These are phyloP conservation scores for Diacarnus erythraeanus DNA, from an alignment of 37 sponge, comb jelly and placozoan species.

Conservation along the genomic window DNA sequence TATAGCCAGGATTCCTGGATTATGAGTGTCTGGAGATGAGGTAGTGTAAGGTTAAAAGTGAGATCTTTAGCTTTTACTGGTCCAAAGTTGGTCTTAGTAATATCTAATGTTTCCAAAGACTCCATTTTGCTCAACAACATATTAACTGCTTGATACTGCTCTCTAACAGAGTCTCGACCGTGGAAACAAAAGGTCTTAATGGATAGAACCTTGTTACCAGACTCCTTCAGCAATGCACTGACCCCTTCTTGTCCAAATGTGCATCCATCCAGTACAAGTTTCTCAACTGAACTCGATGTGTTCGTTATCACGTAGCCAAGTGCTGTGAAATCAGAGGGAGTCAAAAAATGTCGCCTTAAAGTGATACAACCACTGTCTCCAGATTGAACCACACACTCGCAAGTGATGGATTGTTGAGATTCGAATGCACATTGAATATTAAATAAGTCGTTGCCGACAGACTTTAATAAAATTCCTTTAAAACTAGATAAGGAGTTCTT, in stretches of 20 bases:
- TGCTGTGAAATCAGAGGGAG: constrained; percentile 19
- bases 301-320: constrained; percentile 14
- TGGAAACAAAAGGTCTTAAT: neutral
- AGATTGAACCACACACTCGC: neutral
- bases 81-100: neutral
- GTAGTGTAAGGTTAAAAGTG: neutral
- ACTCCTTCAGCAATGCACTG: neutral
- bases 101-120: neutral
- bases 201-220: neutral
- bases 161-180: neutral
- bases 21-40: neutral
- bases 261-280: neutral
- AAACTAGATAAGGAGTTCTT: neutral
- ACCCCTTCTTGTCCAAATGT: neutral
- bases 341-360: constrained; percentile 4
- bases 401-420: neutral
- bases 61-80: neutral
- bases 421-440: neutral
- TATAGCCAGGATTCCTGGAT: neutral
- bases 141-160: neutral
- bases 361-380: neutral
- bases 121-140: neutral
- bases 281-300: neutral
- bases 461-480: neutral
- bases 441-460: neutral